Conservation (phyloP, 2,888 invertebrate species). For the Ryuthela nishihirai region DNA sequence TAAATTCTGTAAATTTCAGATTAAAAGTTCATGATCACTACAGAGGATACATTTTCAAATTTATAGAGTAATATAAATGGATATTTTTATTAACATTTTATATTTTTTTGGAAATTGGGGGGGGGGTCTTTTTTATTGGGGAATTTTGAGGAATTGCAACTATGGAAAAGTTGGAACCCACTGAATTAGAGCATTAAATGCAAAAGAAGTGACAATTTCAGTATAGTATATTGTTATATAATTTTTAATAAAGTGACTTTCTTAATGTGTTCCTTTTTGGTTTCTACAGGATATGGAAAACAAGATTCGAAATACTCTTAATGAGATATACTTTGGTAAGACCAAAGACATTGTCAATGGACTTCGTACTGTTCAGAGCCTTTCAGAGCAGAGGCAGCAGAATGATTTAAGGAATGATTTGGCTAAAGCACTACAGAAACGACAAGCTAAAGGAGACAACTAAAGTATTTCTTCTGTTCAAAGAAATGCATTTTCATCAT, state of each 20-base stretch:
- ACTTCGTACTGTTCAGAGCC: conserved; percentile 71
- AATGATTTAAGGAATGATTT: conserved; percentile 80
- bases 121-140: too few species aligned
- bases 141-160: too few species aligned
- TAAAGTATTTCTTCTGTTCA: neutral
- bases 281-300: conserved; percentile 85
- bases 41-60: too few species aligned
- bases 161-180: too few species aligned
- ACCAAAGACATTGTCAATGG: conserved; percentile 98
- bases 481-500: too few species aligned
- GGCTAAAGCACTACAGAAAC: conserved; percentile 73
- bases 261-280: neutral
- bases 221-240: neutral
- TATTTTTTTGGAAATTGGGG: too few species aligned
- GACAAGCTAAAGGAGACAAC: conserved; percentile 62
- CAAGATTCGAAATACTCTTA: conserved; percentile 95
- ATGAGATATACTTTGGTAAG: conserved; percentile 99
- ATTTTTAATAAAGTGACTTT: neutral
- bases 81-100: too few species aligned
- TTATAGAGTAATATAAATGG: too few species aligned
- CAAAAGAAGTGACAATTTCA: too few species aligned
- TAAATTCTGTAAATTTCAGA: too few species aligned
- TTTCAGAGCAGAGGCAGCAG: conserved; percentile 78
- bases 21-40: too few species aligned
- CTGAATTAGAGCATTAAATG: too few species aligned